Conservation (phyloP, 2,113 vertebrate genomes). For the Tonatia bakeri region DNA sequence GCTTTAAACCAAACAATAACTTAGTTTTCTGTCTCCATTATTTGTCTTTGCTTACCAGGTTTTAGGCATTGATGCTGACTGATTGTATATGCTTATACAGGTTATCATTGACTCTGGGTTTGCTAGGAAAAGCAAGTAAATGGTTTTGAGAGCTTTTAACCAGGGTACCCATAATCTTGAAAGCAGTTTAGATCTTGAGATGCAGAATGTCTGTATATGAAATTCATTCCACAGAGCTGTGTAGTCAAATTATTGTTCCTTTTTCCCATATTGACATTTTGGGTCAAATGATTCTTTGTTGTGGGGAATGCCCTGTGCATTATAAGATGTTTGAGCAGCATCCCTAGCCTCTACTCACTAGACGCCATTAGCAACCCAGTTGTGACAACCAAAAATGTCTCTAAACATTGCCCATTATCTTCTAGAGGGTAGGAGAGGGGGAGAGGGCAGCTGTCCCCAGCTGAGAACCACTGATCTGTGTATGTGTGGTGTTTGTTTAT, state of each 20-base stretch:
- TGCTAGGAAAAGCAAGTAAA: neutral
- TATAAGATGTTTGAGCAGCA: neutral
- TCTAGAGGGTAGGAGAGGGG: too few relatives aligned
- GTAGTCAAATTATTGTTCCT: neutral
- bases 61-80: neutral
- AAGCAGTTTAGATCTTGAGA: neutral
- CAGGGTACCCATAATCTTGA: neutral
- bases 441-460: neutral
- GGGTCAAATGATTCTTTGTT: neutral
- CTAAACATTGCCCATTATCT: neutral
- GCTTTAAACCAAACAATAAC: slow-evolving; percentile 14
- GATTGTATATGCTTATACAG: neutral
- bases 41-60: slow-evolving; percentile 23
- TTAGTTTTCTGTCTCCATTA: neutral
- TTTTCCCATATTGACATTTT: neutral
- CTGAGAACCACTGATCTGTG: neutral
- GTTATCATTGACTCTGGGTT: neutral
- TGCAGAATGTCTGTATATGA: neutral
- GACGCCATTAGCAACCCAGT: neutral
- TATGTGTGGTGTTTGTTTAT: neutral
- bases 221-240: neutral
- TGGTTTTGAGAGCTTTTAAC: slow-evolving; percentile 25
- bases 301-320: neutral
- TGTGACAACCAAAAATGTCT: slow-evolving; percentile 15
- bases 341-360: neutral